These are phyloP conservation scores for Ecliptopera silaceata DNA, from an alignment of 2,888 invertebrate species.

Conservation along the genomic window DNA sequence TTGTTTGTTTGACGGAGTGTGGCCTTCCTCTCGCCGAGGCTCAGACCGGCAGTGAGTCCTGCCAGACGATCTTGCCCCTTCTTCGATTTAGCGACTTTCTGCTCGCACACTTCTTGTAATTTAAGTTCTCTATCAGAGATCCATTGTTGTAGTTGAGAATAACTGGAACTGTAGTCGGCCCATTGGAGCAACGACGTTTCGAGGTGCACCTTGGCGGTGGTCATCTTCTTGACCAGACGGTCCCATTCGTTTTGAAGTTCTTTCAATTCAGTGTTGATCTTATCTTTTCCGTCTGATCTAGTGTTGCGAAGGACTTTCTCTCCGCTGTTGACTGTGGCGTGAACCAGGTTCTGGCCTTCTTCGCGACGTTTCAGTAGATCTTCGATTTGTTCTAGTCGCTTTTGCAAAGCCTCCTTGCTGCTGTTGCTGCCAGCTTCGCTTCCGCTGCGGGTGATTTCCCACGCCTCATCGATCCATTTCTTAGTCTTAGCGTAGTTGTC, in stretches of 20 bases:
- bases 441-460: slow-evolving; percentile 90
- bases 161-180: slow-evolving; percentile 97
- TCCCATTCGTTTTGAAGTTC: slow-evolving; percentile 97
- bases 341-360: slow-evolving; percentile 93
- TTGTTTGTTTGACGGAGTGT: slow-evolving; percentile 95
- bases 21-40: slow-evolving; percentile 93
- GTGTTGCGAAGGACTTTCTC: slow-evolving; percentile 95
- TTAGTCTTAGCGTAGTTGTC: slow-evolving; percentile 89
- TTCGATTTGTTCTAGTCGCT: slow-evolving; percentile 90
- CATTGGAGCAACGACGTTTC: slow-evolving; percentile 96
- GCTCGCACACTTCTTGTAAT: slow-evolving; percentile 94
- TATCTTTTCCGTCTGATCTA: slow-evolving; percentile 93
- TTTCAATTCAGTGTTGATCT: slow-evolving; percentile 92
- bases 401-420: slow-evolving; percentile 92
- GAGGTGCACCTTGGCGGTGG: slow-evolving; percentile 94
- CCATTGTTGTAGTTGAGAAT: slow-evolving; percentile 96
- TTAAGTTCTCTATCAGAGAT: slow-evolving; percentile 96
- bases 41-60: slow-evolving; percentile 89
- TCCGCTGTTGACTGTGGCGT: slow-evolving; percentile 93
- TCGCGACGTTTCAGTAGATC: slow-evolving; percentile 91
- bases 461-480: slow-evolving; percentile 94
- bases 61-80: slow-evolving; percentile 86
- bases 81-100: slow-evolving; percentile 90
- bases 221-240: slow-evolving; percentile 94
- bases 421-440: slow-evolving; percentile 90